Conservation (phyloP, 1,140 invertebrate species). For the Saccostrea echinata region DNA sequence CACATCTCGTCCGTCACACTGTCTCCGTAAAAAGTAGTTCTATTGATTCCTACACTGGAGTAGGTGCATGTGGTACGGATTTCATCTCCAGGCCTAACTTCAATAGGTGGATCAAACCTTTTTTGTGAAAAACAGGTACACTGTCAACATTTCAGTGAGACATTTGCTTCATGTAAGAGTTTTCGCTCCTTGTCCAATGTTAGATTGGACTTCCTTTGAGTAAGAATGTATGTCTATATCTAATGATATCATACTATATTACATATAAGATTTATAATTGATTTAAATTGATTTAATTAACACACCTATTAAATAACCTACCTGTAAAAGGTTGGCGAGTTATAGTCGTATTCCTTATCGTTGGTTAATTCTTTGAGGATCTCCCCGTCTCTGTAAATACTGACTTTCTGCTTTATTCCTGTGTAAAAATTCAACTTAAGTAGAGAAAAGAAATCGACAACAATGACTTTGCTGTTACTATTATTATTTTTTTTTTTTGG, state of each 20-base stretch:
- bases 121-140: not conserved
- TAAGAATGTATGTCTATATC: no score
- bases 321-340: conserved; percentile 56
- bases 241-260: no score
- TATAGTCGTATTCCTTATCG: conserved; percentile 58
- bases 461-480: no score
- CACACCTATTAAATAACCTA: conserved; percentile 35
- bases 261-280: no score
- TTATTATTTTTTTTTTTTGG: no score
- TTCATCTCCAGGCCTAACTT: conserved; percentile 57
- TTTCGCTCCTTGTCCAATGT: no score
- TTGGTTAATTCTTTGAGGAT: conserved; percentile 56
- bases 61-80: conserved; percentile 60
- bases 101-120: conserved; percentile 41
- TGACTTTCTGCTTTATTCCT: conserved; percentile 54
- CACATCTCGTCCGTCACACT: conserved; percentile 70
- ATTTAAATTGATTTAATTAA: no score
- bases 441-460: no score
- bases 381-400: conserved; percentile 53
- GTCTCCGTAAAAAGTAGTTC: conserved; percentile 62
- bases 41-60: conserved; percentile 50
- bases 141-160: no score
- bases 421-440: not conserved
- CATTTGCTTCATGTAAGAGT: no score
- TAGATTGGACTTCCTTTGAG: no score